Evolutionary conservation across 2,888 invertebrate genomes (phyloP), one percentile per base, ranked within the genome.

Genomic region (Clanis bilineata): DNA sequence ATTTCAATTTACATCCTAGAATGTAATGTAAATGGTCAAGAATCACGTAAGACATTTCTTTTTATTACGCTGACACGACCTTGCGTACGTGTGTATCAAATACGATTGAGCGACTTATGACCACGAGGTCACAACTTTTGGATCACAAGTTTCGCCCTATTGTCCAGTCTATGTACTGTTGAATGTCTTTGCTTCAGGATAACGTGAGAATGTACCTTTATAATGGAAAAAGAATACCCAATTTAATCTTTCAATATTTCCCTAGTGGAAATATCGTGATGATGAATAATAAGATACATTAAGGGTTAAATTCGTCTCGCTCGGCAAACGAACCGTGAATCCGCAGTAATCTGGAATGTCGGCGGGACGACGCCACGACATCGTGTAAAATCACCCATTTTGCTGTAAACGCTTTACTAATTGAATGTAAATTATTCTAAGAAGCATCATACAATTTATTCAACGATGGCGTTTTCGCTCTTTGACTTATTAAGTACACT

Each of bases 371-470:
- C 51, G 51, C 18, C 51, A 18, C 51, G 51, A 15, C 28, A 51
- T 15, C 18, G 15, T 51, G 51, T 51, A 28, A 51, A 51, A 51
- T 51, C 28, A 51, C 51, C 51, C 32, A 51, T 32, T 51, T 51
- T 9, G 47, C 28, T 51, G 47, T 32, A 51, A 51, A 51, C 28
- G 51, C 32, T 15, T 51, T 51, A 28, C 47, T 51, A 51, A 51
- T 32, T 51, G 51, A 51, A 51, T 51, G 51, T 32, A 51, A 51
- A 51, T 32, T 51, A 32, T 32, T 51, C 51, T 18, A 9, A 51
- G 51, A 28, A 32, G 51, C 9, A 51, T 51, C 51, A 51, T 51
- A 51, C 18, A 51, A 51, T 51, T 51, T 47, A 47, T 51, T 51
- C 28, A 51, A 32, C 28, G 32, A 28, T 18, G n/a, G 12, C 23